Percentiles rank a stretch among this genome's conserved stretches.
Evolutionary conservation across 2,113 vertebrate species (phyloP).

Genomic region (Mormyrus iriodes): DNA sequence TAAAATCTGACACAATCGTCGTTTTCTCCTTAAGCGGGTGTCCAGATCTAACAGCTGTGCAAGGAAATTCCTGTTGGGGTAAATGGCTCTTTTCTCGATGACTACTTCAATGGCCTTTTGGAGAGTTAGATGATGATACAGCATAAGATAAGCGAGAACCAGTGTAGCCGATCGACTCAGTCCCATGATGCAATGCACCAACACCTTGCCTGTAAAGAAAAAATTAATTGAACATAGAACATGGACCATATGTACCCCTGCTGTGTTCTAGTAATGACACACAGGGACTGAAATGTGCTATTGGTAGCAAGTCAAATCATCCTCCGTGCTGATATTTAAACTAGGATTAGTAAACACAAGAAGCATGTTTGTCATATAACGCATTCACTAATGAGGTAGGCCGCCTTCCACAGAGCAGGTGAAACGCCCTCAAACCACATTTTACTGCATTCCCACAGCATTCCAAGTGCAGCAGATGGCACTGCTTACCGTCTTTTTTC

Average conservation of each 20-base stretch:
- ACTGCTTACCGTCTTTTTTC: conserved; percentile 56
- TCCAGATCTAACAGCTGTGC: conserved; percentile 70
- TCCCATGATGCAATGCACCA: conserved; percentile 76
- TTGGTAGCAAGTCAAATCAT: not conserved
- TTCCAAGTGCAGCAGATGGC: not conserved
- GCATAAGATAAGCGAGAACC: conserved; percentile 69
- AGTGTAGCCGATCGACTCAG: conserved; percentile 71
- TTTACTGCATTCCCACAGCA: not conserved
- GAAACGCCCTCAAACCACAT: not conserved
- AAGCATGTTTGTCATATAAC: not conserved
- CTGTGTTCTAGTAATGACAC: not conserved
- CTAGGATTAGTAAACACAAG: not conserved
- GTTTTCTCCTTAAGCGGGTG: conserved; percentile 52
- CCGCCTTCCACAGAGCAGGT: not conserved
- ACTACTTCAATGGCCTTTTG: conserved; percentile 57
- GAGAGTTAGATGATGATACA: conserved; percentile 60
- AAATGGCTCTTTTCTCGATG: conserved; percentile 58
- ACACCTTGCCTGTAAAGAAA: conserved; percentile 66
- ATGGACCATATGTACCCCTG: not conserved
- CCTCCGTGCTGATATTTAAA: not conserved
- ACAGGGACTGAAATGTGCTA: not conserved
- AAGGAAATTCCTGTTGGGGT: conserved; percentile 80
- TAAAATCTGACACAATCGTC: conserved; percentile 60
- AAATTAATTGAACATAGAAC: not conserved
- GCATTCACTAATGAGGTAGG: not conserved